Evolutionary conservation across 2,113 vertebrate species (phyloP), one percentile per base, ranked within the genome.

Genomic region (Planiliza haematocheilus): DNA sequence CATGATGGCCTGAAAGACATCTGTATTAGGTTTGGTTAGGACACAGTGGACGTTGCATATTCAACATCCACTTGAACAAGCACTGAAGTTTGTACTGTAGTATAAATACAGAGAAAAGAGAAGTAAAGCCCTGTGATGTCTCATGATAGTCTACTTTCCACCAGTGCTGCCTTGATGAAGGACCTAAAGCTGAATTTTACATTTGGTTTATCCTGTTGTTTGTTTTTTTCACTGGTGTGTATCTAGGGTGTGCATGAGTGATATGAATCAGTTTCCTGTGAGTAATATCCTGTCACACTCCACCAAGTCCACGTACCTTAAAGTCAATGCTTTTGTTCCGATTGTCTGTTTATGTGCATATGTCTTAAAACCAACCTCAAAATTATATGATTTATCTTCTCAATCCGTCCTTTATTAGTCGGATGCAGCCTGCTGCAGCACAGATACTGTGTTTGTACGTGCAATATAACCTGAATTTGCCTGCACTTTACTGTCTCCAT

Each of bases 401-500:
- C 9, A 17, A 4, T 21, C 1, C 39, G 39, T 7, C 10, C 2
- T 39, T 45, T 57, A 8, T 36, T 53, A 51, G 14, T 7, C 0
- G 10, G 30, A 16, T 34, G 4, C 18, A 43, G 9, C 52, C 41
- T 14, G 12, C 20, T 12, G 1, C 46, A 36, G 24, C 21, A 42
- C 36, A 66, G 53, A 53, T 53, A 16, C 8, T 12, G 1, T n/a
- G 11, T 30, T 36, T 77, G 10, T 20, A n/a, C 60, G 69, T 73
- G 70, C 62, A 62, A 66, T 77, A 51, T 63, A 41, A 80, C 24
- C 18, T 18, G 49, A 60, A 53, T 80, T 71, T 52, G 42, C 21
- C 3, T 36, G 67, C 77, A 84, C 70, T 78, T 86, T 83, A 78
- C 34, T 65, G 30, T 53, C n/a, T n/a, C 10, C 24, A 30, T 30